Percentiles rank a stretch among this genome's conserved stretches.
Conservation (phyloP, 2,797 vertebrate species). For the Pseudomugil tenellus region DNA sequence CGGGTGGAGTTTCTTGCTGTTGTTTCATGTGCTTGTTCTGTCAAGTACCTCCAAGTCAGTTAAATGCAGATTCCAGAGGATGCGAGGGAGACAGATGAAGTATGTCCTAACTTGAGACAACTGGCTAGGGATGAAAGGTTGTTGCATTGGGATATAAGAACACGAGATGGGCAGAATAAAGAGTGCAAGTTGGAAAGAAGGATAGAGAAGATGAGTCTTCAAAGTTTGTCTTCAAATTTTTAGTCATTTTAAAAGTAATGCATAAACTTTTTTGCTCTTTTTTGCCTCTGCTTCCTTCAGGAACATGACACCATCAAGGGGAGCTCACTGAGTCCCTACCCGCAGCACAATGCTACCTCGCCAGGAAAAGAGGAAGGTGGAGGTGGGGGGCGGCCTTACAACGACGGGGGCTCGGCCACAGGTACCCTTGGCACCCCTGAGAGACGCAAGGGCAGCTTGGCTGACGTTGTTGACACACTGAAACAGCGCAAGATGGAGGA, state of each 20-base stretch:
- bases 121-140: conserved; percentile 80
- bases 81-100: conserved; percentile 57
- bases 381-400: conserved; percentile 86
- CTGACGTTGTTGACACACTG: conserved; percentile 97
- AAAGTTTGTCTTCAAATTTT: conserved; percentile 22
- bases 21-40: conserved; percentile 74
- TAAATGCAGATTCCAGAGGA: conserved; percentile 77
- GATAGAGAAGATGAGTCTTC: conserved; percentile 69
- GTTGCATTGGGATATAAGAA: conserved; percentile 41
- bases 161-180: conserved; percentile 54
- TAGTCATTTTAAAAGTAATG: conserved; percentile 10
- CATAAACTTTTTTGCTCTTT: background rate
- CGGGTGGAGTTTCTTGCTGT: conserved; percentile 44
- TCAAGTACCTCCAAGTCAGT: conserved; percentile 80
- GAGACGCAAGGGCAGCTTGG: conserved; percentile 96
- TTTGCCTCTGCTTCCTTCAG: conserved; percentile 66
- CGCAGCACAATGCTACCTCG: conserved; percentile 98
- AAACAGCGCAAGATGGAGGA: conserved; percentile 99
- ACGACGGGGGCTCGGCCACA: conserved; percentile 85
- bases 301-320: conserved; percentile 95
- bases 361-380: conserved; percentile 92
- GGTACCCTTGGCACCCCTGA: conserved; percentile 93
- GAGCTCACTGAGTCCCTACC: conserved; percentile 91
- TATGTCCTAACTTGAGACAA: conserved; percentile 73
- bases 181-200: conserved; percentile 47